These are phyloP conservation scores for Rhyacophila brunnea DNA, from an alignment of 1,140 invertebrate genomes.

Conservation along the genomic window DNA sequence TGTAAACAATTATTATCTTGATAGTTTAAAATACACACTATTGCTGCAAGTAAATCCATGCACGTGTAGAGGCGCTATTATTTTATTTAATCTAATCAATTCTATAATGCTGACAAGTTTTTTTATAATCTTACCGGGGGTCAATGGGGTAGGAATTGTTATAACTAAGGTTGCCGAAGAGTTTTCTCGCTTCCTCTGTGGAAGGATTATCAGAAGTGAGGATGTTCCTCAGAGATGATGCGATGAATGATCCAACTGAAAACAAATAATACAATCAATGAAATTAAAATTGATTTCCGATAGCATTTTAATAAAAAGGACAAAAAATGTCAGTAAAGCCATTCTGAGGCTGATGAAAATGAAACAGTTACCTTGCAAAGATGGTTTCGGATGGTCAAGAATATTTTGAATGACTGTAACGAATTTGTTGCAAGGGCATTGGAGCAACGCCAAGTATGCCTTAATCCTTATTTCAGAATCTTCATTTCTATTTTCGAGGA, in stretches of 20 bases:
- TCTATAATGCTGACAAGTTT: too few relatives aligned
- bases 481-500: conserved; percentile 67
- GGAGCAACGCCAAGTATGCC: conserved; percentile 74
- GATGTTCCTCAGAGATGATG: conserved; percentile 75
- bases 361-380: neutral
- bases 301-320: too few relatives aligned
- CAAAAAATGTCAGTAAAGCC: too few relatives aligned
- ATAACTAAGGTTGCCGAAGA: too few relatives aligned
- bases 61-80: too few relatives aligned
- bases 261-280: conserved; percentile 24
- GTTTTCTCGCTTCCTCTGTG: conserved; percentile 36
- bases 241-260: conserved; percentile 82
- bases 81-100: too few relatives aligned
- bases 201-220: conserved; percentile 72
- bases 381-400: conserved; percentile 65
- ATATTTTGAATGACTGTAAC: conserved; percentile 69
- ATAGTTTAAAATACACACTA: too few relatives aligned
- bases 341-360: neutral
- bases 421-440: conserved; percentile 68
- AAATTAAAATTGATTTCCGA: neutral
- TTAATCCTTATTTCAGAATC: conserved; percentile 88
- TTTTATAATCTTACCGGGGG: too few relatives aligned
- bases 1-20: too few relatives aligned
- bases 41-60: too few relatives aligned
- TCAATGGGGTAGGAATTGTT: too few relatives aligned